Percentiles rank a stretch among this genome's conserved stretches.
These are phyloP conservation scores for Octodon degus DNA, from an alignment of 2,113 vertebrate species.

Conservation along the genomic window DNA sequence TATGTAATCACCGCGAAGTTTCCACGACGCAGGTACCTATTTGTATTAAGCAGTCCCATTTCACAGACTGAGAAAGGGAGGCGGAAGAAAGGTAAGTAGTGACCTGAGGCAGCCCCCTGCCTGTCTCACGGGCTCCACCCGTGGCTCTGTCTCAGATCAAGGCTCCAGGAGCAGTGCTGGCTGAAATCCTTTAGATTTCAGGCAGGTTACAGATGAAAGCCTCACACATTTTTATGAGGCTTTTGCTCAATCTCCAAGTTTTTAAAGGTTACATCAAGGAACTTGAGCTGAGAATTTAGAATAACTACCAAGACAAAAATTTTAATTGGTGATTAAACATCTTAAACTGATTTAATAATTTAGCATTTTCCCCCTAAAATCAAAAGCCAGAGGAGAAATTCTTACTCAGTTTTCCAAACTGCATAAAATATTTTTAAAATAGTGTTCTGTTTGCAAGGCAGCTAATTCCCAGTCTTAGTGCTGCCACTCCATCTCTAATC, in stretches of 20 bases:
- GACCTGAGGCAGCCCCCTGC: fast-evolving
- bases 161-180: background rate
- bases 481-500: background rate
- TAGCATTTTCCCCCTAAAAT: background rate
- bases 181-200: background rate
- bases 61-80: background rate
- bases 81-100: background rate
- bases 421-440: background rate
- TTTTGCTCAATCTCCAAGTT: background rate
- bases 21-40: background rate
- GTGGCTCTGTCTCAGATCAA: background rate
- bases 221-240: background rate
- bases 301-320: background rate
- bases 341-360: background rate
- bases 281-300: background rate
- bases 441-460: background rate
- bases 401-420: background rate
- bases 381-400: slow-evolving; percentile 5
- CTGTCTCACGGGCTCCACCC: fast-evolving
- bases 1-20: background rate
- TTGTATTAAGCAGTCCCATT: too few species aligned
- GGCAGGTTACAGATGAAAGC: fast-evolving
- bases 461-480: background rate
- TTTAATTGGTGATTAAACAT: background rate
- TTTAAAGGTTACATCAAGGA: background rate